Base-by-base conservation (phyloP, 2,888 invertebrate genomes). In the Microctonus hyperodae region DNA sequence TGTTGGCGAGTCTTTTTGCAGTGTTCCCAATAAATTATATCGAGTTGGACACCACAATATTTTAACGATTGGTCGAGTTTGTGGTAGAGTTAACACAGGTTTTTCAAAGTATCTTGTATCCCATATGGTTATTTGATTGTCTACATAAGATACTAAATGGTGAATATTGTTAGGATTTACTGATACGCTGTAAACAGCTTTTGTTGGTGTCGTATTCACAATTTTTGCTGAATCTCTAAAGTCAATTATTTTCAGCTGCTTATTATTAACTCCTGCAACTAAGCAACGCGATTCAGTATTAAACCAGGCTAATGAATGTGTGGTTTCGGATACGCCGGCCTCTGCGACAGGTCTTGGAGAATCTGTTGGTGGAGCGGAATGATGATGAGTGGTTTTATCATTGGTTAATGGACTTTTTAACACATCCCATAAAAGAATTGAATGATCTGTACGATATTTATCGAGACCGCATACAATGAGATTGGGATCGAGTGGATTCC, bases 11-110 rank as follows among this genome's bases (percentile, higher is more conserved):
- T 97, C 97, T 69, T 92, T 90, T 80, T 93, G 92, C 68, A 97
- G 85, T 0, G 93, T 92, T 23, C 94, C 91, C 56, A 97, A 85
- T 62, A 96, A 85, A 82, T 94, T 95, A 67, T 86, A 91, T 89
- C 93, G 90, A 25, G 95, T 95, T 3, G 96, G 95, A 80, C 96
- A 95, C 97, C 97, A 97, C 69, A 89, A 88, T 60, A 96, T 88
- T 85, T 91, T 92, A 13, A 89, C 87, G 64, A 95, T 87, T 65
- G 90, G 89, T 78, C 91, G 91, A 35, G 85, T 83, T 76, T 91
- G 91, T 58, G 89, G 88, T 68, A 95, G 85, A 11, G 91, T 89
- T 31, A 93, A 86, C 71, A 93, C 88, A 0, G 97, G 95, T 78
- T 94, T 92, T 74, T 95, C 93, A 79, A 96, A 92, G 78, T 91